phyloP scores from a whole-genome alignment of 23 tunicate species.

The Styela clava region DNA sequence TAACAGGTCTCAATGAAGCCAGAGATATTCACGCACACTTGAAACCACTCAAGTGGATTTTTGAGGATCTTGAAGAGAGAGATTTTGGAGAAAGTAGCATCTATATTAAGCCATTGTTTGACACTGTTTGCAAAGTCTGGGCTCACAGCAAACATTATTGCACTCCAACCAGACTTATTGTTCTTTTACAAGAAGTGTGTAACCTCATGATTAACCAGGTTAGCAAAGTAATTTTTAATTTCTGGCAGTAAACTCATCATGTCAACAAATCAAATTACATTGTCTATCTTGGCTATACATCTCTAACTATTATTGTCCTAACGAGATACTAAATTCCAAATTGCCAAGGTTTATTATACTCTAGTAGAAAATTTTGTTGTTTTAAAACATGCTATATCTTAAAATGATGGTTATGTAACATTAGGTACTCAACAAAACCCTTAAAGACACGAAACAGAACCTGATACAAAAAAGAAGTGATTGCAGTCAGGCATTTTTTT shows the following conservation, averaged over 20 bases:
- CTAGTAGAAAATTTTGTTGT: too few species aligned
- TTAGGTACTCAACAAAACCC: too few species aligned
- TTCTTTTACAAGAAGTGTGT: slow-evolving; percentile 79
- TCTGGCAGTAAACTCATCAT: background rate
- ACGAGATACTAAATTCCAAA: too few species aligned
- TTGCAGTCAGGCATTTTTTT: too few species aligned
- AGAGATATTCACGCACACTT: slow-evolving; percentile 71
- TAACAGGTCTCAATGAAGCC: slow-evolving; percentile 66
- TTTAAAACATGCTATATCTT: too few species aligned
- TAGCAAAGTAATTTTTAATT: background rate
- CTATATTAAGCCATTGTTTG: slow-evolving; percentile 58
- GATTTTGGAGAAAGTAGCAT: slow-evolving; percentile 60
- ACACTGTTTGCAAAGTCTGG: slow-evolving; percentile 76
- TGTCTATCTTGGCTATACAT: slow-evolving; percentile 9
- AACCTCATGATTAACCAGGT: slow-evolving; percentile 87
- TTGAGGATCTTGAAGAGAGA: slow-evolving; percentile 83
- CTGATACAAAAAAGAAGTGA: too few species aligned
- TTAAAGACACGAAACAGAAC: too few species aligned
- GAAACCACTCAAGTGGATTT: slow-evolving; percentile 76
- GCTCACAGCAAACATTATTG: slow-evolving; percentile 74
- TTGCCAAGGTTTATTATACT: too few species aligned
- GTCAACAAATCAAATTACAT: too few species aligned
- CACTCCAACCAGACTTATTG: slow-evolving; percentile 63
- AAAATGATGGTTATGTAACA: too few species aligned
- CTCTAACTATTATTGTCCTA: too few species aligned